Percentiles rank a stretch among this genome's conserved stretches.
phyloP scores from a whole-genome alignment of 2,888 invertebrate genomes.

The Caenorhabditis virilis region DNA sequence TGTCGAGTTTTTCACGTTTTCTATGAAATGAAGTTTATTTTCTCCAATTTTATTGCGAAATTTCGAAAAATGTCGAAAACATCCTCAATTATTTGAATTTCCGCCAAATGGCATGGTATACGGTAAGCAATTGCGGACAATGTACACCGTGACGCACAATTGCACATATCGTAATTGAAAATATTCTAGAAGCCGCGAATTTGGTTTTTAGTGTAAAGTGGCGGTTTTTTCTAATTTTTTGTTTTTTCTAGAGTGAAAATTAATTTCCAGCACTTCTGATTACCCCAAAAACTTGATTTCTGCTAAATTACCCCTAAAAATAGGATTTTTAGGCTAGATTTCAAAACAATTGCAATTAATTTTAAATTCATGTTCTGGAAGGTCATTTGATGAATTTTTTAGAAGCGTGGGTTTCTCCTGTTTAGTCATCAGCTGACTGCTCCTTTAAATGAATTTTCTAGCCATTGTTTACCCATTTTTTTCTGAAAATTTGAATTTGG shows the following conservation, averaged over 20 bases:
- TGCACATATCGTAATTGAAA: slow-evolving; percentile 3
- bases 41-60: not conserved
- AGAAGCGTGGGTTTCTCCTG: no score
- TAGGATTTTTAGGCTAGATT: not conserved
- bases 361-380: not conserved
- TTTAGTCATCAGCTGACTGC: not conserved
- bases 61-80: not conserved
- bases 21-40: not conserved
- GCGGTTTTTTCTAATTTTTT: not conserved
- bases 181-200: slow-evolving; percentile 5
- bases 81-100: not conserved
- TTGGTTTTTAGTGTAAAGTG: not conserved
- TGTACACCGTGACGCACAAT: slow-evolving; percentile 1
- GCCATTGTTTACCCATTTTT: no score
- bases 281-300: not conserved
- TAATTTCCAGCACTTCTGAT: not conserved
- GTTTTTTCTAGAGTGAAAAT: not conserved
- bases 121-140: slow-evolving; percentile 2
- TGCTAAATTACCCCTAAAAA: not conserved
- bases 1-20: not conserved
- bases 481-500: not conserved
- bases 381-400: not conserved
- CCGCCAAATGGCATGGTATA: slow-evolving; percentile 2
- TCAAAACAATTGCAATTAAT: not conserved
- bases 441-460: not conserved